Percentiles rank a stretch among this genome's conserved stretches.
These are phyloP conservation scores for Stenichneumon culpator DNA, from an alignment of 2,888 invertebrate genomes.

Conservation along the genomic window DNA sequence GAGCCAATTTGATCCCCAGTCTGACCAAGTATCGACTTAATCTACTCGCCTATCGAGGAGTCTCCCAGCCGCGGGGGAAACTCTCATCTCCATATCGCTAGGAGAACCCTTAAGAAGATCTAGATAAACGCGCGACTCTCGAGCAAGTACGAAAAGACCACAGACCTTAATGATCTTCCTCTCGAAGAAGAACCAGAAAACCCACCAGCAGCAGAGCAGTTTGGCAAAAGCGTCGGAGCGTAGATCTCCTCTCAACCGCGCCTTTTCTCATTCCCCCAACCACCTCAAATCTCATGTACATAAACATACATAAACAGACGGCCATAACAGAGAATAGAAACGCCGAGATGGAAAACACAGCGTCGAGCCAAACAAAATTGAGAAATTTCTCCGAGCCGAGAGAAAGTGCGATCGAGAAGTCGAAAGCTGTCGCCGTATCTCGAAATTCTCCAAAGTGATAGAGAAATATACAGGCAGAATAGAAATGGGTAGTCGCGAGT, in stretches of 20 bases:
- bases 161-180: constrained; percentile 54
- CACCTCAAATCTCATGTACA: neutral
- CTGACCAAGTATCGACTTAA: constrained; percentile 45
- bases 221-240: constrained; percentile 1
- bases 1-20: neutral
- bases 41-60: constrained; percentile 41
- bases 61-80: constrained; percentile 28
- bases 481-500: constrained; percentile 26
- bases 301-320: neutral
- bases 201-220: neutral
- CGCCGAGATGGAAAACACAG: constrained; percentile 9
- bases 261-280: neutral
- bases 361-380: constrained; percentile 30
- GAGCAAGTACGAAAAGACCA: constrained; percentile 32
- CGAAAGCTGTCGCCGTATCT: constrained; percentile 35
- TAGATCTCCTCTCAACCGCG: neutral
- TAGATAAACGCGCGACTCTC: constrained; percentile 59
- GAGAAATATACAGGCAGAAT: constrained; percentile 11
- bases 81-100: neutral
- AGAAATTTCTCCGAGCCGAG: constrained; percentile 36
- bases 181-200: neutral
- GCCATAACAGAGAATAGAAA: neutral
- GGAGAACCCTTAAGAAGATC: constrained; percentile 48
- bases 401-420: constrained; percentile 58
- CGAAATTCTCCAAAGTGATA: constrained; percentile 16